phyloP scores from a whole-genome alignment of 2,113 vertebrate species.

The Pituophis catenifer region DNA sequence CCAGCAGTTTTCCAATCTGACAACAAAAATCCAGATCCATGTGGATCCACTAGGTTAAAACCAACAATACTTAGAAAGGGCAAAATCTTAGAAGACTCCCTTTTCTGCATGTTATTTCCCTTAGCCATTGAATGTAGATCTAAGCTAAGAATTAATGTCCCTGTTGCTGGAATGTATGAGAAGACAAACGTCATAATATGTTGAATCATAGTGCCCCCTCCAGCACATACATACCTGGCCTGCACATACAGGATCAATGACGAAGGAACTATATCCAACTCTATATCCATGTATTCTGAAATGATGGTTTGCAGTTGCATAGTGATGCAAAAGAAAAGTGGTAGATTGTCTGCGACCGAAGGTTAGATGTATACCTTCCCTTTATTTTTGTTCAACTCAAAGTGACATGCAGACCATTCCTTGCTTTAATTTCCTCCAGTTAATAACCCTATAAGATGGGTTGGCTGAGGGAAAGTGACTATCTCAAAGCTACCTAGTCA shows the following conservation, averaged over 20 bases:
- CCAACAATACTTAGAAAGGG: neutral
- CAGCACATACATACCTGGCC: neutral
- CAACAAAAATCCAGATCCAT: neutral
- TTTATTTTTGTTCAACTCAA: neutral
- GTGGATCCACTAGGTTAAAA: neutral
- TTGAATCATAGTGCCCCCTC: neutral
- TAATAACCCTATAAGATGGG: neutral
- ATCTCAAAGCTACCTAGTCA: neutral
- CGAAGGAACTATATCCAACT: neutral
- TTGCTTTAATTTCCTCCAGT: neutral
- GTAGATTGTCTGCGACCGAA: neutral
- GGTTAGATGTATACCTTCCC: neutral
- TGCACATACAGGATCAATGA: neutral
- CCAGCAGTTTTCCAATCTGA: neutral
- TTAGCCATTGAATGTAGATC: neutral
- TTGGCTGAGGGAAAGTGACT: neutral
- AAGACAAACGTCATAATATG: fast-evolving
- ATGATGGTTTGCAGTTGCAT: neutral
- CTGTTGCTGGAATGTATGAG: neutral
- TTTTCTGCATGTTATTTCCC: neutral
- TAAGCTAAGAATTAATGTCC: neutral
- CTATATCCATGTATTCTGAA: neutral
- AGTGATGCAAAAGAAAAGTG: neutral
- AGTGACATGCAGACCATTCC: neutral
- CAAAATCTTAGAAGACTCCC: neutral